Evolutionary conservation across 30 jellyfish, hydroid and myxozoan species (phyloP).

Genomic region (Aurelia aurita): DNA sequence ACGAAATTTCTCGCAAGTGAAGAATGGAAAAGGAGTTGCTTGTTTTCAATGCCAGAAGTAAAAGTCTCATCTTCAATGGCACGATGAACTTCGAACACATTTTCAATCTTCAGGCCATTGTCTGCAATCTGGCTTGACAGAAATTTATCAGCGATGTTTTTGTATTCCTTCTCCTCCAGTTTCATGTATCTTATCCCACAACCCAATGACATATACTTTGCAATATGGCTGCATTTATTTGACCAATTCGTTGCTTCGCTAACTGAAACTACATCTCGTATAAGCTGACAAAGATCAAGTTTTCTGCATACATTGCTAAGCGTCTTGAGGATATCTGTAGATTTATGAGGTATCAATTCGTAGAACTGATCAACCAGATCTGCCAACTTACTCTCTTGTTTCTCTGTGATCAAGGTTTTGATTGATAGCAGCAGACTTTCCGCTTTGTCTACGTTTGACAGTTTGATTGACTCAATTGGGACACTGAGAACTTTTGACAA

Average conservation of each 20-base stretch:
- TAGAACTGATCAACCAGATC: constrained; percentile 48
- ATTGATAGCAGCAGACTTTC: constrained; percentile 81
- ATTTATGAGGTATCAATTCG: constrained; percentile 60
- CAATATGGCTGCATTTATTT: constrained; percentile 42
- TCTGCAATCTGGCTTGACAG: constrained; percentile 39
- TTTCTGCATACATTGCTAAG: constrained; percentile 50
- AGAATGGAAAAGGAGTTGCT: constrained; percentile 81
- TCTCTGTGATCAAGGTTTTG: constrained; percentile 22
- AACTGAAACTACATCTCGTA: constrained; percentile 79
- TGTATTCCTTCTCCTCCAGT: not conserved
- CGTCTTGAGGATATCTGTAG: constrained; percentile 1
- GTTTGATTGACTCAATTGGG: constrained; percentile 55
- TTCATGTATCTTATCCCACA: constrained; percentile 56
- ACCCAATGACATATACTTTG: constrained; percentile 79
- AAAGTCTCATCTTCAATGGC: constrained; percentile 59
- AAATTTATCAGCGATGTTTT: constrained; percentile 2
- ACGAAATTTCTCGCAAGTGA: constrained; percentile 88
- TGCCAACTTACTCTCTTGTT: constrained; percentile 5
- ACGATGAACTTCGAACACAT: constrained; percentile 66
- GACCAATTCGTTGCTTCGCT: constrained; percentile 89
- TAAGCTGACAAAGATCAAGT: constrained; percentile 86
- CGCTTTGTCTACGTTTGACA: constrained; percentile 75
- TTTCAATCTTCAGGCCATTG: constrained; percentile 38
- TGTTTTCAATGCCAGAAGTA: constrained; percentile 11
- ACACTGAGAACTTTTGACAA: constrained; percentile 54